A percentile compares a stretch with the other conserved stretches of the same genome.
Evolutionary conservation across 1,140 invertebrate species (phyloP).

Genomic region (Paraescarpia echinospica): DNA sequence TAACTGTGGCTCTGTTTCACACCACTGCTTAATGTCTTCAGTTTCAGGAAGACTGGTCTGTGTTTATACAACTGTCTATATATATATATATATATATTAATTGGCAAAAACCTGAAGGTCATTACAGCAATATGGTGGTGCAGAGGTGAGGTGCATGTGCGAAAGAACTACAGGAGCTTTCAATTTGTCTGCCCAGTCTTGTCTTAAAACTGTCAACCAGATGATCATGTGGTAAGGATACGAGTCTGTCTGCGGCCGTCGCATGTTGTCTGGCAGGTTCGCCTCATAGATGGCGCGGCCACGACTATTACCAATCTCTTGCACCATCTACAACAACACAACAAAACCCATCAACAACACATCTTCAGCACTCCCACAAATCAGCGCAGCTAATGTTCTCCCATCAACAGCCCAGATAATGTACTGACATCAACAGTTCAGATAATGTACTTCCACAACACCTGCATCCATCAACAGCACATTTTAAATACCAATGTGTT

Average conservation of each 20-base stretch:
- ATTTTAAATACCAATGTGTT: not conserved
- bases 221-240: constrained; percentile 33
- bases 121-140: too few relatives aligned
- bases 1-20: too few relatives aligned
- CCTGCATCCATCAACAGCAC: not conserved
- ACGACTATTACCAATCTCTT: constrained; percentile 97
- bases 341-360: not conserved
- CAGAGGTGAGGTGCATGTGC: too few relatives aligned
- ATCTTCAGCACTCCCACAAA: too few relatives aligned
- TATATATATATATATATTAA: too few relatives aligned
- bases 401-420: not conserved
- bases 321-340: constrained; percentile 70
- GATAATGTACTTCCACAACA: not conserved
- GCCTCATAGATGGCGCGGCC: constrained; percentile 96
- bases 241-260: constrained; percentile 91
- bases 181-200: too few relatives aligned
- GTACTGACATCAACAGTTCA: not conserved
- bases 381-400: not conserved
- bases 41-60: too few relatives aligned
- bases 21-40: too few relatives aligned
- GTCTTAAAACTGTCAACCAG: too few relatives aligned
- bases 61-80: too few relatives aligned
- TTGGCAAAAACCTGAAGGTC: too few relatives aligned
- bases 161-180: too few relatives aligned
- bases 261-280: constrained; percentile 91